Percentiles rank a stretch among this genome's conserved stretches.
Conservation (phyloP, 2,113 vertebrate species). For the Cyanoderma ruficeps region DNA sequence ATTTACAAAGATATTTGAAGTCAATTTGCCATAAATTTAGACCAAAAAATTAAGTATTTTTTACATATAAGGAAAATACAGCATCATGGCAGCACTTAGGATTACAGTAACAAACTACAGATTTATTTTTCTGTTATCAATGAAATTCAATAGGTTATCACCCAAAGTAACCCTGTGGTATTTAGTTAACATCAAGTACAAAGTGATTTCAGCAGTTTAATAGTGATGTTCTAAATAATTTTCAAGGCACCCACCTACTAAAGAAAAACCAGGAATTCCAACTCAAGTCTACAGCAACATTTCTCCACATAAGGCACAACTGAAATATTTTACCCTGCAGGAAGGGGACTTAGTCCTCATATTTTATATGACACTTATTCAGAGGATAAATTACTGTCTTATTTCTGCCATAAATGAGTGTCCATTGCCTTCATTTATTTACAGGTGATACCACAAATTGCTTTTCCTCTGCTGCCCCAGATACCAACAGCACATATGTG, state of each 20-base stretch:
- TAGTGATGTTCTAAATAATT: not conserved
- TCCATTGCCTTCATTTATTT: not conserved
- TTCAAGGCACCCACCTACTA: not conserved
- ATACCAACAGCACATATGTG: fast-evolving
- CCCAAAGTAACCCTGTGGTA: not conserved
- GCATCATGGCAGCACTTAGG: not conserved
- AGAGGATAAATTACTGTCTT: not conserved
- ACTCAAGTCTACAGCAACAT: not conserved
- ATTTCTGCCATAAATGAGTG: not conserved
- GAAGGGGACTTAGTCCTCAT: not conserved
- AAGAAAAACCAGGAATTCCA: not conserved
- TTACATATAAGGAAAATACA: not conserved
- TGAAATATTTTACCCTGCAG: not conserved
- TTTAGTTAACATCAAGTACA: not conserved
- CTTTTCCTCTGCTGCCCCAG: not conserved
- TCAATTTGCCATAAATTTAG: not conserved
- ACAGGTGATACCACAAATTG: not conserved
- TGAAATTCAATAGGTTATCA: not conserved
- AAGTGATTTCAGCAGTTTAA: not conserved
- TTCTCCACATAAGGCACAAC: not conserved
- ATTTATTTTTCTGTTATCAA: not conserved
- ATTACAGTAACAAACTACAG: not conserved
- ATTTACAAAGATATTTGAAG: not conserved
- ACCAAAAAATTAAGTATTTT: not conserved
- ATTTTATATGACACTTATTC: not conserved